phyloP scores from a whole-genome alignment of 2,113 vertebrate species.

The Gobio gobio region DNA sequence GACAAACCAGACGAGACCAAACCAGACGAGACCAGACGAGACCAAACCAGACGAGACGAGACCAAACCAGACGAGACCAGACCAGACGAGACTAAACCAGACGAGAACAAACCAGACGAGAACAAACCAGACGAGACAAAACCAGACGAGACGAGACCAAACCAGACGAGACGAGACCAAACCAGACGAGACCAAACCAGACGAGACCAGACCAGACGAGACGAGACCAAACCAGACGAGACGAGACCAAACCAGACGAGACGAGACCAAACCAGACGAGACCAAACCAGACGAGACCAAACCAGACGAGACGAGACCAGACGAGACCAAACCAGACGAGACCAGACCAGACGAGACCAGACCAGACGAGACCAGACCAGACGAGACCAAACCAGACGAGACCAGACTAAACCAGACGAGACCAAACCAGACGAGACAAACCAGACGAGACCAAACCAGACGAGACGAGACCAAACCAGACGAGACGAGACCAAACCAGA shows the following conservation, averaged over 20 bases:
- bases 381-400: slow-evolving; percentile 13
- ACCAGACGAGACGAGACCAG: neutral
- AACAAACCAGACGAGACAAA: slow-evolving; percentile 9
- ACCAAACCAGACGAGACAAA: slow-evolving; percentile 10
- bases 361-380: no score
- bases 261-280: neutral
- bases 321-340: neutral
- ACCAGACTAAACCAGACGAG: slow-evolving; percentile 1
- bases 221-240: slow-evolving; percentile 27
- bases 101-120: no score
- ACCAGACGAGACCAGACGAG: slow-evolving; percentile 1
- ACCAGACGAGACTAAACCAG: neutral
- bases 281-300: slow-evolving; percentile 21
- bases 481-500: slow-evolving; percentile 12
- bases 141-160: slow-evolving; percentile 17
- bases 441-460: slow-evolving; percentile 27
- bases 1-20: slow-evolving; percentile 13
- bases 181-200: slow-evolving; percentile 18
- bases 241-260: neutral
- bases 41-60: slow-evolving; percentile 8
- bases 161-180: neutral
- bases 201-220: neutral
- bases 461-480: neutral
- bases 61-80: slow-evolving; percentile 21
- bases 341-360: slow-evolving; percentile 16